These are phyloP conservation scores for Machimus rusticus DNA, from an alignment of 2,888 invertebrate genomes.

Conservation along the genomic window DNA sequence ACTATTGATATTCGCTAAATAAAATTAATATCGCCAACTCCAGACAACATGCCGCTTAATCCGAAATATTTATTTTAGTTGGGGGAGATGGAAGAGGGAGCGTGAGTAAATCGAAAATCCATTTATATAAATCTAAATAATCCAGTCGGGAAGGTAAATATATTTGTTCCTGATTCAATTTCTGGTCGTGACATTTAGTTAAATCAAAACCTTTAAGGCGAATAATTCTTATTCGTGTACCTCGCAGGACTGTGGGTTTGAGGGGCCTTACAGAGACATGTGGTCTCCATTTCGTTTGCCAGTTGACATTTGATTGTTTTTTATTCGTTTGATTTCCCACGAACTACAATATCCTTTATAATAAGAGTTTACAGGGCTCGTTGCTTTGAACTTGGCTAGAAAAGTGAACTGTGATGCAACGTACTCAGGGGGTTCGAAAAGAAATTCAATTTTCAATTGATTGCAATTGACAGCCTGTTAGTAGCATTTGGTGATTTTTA, in stretches of 20 bases:
- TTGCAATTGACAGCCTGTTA: neutral
- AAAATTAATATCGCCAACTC: neutral
- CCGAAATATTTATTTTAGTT: neutral
- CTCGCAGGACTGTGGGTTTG: neutral
- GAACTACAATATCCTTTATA: slow-evolving; percentile 23
- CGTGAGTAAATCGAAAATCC: neutral
- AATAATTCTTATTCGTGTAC: slow-evolving; percentile 1
- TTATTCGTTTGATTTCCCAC: slow-evolving; percentile 42
- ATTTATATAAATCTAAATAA: slow-evolving; percentile 39
- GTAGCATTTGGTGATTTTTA: neutral
- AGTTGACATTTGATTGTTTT: slow-evolving; percentile 40
- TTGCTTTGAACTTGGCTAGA: neutral
- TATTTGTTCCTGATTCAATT: slow-evolving; percentile 55
- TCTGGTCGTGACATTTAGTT: slow-evolving; percentile 63
- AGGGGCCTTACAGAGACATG: neutral
- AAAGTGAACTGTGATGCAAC: neutral
- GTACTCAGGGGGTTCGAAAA: neutral
- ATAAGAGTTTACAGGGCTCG: neutral
- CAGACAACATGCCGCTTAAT: slow-evolving; percentile 3
- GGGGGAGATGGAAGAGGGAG: neutral
- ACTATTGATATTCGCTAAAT: neutral
- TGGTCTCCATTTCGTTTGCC: slow-evolving; percentile 22
- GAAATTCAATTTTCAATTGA: neutral
- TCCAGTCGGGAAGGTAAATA: slow-evolving; percentile 21
- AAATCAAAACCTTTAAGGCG: slow-evolving; percentile 63